phyloP scores from a whole-genome alignment of 1,140 invertebrate species.

The Monochamus saltuarius region DNA sequence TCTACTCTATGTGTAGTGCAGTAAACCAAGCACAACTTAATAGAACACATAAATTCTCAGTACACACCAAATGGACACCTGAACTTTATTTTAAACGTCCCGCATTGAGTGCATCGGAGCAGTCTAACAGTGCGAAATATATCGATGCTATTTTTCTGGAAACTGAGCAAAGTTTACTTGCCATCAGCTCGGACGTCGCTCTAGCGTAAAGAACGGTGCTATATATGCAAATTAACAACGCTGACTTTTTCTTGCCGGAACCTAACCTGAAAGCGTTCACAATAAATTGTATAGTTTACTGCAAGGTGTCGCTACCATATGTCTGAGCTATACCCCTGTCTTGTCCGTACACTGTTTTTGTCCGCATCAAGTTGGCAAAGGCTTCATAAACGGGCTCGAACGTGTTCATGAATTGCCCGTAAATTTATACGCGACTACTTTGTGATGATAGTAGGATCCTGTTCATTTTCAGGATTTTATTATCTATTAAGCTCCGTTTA shows the following conservation, averaged over 20 bases:
- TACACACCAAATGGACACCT: no score
- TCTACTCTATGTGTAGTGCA: no score
- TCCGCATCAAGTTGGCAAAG: constrained; percentile 24
- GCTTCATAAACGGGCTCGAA: constrained; percentile 15
- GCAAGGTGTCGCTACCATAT: constrained; percentile 36
- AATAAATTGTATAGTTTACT: constrained; percentile 40
- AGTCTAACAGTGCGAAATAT: constrained; percentile 3
- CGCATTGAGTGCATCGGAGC: no score
- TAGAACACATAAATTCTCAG: no score
- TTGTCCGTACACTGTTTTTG: constrained; percentile 36
- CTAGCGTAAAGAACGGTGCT: constrained; percentile 32
- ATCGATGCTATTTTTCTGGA: constrained; percentile 22
- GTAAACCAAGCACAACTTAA: no score
- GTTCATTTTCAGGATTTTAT: no score
- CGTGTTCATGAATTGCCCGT: constrained; percentile 29
- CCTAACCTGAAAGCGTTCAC: constrained; percentile 21
- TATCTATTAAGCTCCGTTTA: no score
- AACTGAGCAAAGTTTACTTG: constrained; percentile 14
- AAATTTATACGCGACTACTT: constrained; percentile 22
- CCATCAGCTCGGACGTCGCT: constrained; percentile 30
- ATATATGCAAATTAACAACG: constrained; percentile 38
- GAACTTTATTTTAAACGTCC: no score
- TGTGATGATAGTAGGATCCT: constrained; percentile 15
- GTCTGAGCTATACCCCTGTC: constrained; percentile 28
- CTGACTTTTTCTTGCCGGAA: constrained; percentile 30